Evolutionary conservation across 2,113 vertebrate genomes (phyloP).

Genomic region (Anolis carolinensis): DNA sequence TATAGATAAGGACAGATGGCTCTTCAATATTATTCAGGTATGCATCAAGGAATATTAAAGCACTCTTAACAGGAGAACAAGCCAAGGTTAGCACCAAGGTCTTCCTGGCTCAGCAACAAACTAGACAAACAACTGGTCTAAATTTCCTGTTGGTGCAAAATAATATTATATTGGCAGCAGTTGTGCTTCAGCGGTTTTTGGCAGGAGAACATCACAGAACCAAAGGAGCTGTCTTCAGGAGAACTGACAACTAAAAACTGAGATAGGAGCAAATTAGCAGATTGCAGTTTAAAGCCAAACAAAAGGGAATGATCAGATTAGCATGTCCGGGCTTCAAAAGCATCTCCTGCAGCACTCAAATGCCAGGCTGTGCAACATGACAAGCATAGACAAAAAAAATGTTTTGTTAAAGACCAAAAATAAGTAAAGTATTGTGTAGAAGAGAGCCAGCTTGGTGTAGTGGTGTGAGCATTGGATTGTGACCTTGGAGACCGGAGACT

Average conservation of each 20-base stretch:
- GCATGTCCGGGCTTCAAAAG: not conserved
- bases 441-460: too few relatives aligned
- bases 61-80: slow-evolving; percentile 17
- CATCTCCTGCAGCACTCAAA: not conserved
- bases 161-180: slow-evolving; percentile 38
- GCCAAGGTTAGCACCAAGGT: slow-evolving; percentile 28
- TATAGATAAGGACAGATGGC: slow-evolving; percentile 23
- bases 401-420: not conserved
- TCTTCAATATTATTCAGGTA: slow-evolving; percentile 15
- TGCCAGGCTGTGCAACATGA: not conserved
- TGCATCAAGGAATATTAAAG: slow-evolving; percentile 17
- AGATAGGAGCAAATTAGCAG: slow-evolving; percentile 20
- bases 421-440: not conserved
- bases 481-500: too few relatives aligned
- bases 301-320: slow-evolving; percentile 13
- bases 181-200: slow-evolving; percentile 17
- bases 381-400: not conserved
- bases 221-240: not conserved
- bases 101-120: slow-evolving; percentile 27
- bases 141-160: slow-evolving; percentile 18
- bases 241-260: not conserved
- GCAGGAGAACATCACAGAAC: not conserved
- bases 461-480: too few relatives aligned
- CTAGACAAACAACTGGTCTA: slow-evolving; percentile 30
- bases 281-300: not conserved